A percentile compares a stretch with the other conserved stretches of the same genome.
Conservation (phyloP, 2,888 invertebrate genomes). For the Polydrusus pterygomalis region DNA sequence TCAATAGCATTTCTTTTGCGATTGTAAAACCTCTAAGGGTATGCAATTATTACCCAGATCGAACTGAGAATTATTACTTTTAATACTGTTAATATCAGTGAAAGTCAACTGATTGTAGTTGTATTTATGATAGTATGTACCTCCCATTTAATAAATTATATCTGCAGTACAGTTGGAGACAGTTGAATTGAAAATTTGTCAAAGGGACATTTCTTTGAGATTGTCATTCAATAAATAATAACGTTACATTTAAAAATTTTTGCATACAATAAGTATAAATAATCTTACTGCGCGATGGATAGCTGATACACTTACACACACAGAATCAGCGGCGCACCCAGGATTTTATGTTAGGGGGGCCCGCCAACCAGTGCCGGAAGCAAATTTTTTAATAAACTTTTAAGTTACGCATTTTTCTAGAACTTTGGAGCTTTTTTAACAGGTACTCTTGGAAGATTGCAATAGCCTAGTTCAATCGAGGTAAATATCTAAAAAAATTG, state of each 20-base stretch:
- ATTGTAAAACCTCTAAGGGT: constrained; percentile 45
- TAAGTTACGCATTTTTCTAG: too few species aligned
- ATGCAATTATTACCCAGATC: constrained; percentile 36
- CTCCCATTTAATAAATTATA: constrained; percentile 55
- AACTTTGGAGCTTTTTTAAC: too few species aligned
- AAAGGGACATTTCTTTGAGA: constrained; percentile 25
- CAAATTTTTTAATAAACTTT: too few species aligned
- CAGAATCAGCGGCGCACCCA: too few species aligned
- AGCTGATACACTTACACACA: too few species aligned
- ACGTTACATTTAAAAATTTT: neutral
- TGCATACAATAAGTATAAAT: constrained; percentile 37
- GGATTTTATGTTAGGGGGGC: too few species aligned
- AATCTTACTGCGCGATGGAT: too few species aligned
- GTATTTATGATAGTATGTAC: constrained; percentile 52
- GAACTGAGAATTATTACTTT: constrained; percentile 48
- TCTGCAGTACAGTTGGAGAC: constrained; percentile 37
- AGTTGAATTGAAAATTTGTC: constrained; percentile 51
- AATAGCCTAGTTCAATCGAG: too few species aligned
- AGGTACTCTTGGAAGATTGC: too few species aligned
- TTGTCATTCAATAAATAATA: constrained; percentile 16
- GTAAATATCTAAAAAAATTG: too few species aligned
- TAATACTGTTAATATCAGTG: constrained; percentile 53
- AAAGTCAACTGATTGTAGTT: constrained; percentile 53
- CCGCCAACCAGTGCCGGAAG: too few species aligned
- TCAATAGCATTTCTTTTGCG: constrained; percentile 20